Base-by-base conservation (phyloP, 2,797 vertebrate species). In the Pangasius djambal region DNA sequence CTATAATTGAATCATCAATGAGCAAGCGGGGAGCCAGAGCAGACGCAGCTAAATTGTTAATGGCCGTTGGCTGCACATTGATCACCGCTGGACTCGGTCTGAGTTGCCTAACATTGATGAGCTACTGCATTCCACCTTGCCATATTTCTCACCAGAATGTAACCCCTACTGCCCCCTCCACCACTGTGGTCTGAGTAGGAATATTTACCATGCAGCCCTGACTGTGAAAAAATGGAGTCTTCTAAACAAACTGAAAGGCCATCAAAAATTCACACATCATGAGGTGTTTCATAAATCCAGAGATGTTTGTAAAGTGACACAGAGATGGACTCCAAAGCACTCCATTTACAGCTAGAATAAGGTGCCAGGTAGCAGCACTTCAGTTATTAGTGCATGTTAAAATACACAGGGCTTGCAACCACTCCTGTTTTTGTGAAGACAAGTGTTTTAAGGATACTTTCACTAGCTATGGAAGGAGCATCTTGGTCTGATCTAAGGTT, bases 1-100 rank as follows among this genome's bases (percentile, higher is more conserved):
- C 65, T 75, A 85, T 93, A 93, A 93, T 92, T 92, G 88, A 93
- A 91, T 91, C 90, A 90, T 92, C 92, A 90, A 83, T 77, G 82
- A 88, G 87, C 55, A 75, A 83, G 87, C 70, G n/a, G 48, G n/a
- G 87, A 61, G 70, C 72, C 63, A 57, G 69, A 89, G 90, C 84
- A 81, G 74, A 90, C 34, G 83, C 65, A 72, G 87, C 70, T 85
- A 87, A 86, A 86, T 72, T 88, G 86, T 86, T 92, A 91, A 92
- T 91, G 88, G 88, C 34, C 40, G 55, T 89, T 82, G 89, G 89
- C 88, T 90, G 75, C 90, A 86, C 92, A 92, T 92, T 89, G 91
- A 92, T 92, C 91, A 91, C 65, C 40, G 48, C 85, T 22, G 90
- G 89, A 87, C 89, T 85, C 89, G 22, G 40, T 83, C 89, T 77